Conservation (phyloP, 2,888 invertebrate species). For the Pterostichus niger region DNA sequence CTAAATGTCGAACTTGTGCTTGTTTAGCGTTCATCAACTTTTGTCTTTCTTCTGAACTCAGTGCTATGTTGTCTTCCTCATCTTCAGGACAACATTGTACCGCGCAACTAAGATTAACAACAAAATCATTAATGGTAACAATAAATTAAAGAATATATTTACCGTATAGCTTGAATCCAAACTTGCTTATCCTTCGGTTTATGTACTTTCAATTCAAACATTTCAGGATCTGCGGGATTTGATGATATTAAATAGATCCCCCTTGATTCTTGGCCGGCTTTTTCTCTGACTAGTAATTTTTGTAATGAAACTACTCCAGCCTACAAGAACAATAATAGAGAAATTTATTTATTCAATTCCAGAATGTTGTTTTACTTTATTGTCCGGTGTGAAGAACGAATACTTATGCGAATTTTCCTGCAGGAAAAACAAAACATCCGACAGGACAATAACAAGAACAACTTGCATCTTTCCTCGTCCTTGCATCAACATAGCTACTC, state of each 20-base stretch:
- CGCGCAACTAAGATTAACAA: slow-evolving; percentile 79
- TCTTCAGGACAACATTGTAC: slow-evolving; percentile 92
- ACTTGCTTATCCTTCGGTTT: slow-evolving; percentile 92
- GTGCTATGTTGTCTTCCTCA: slow-evolving; percentile 85
- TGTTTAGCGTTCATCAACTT: slow-evolving; percentile 87
- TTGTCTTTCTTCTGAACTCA: slow-evolving; percentile 89
- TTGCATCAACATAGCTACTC: slow-evolving; percentile 93
- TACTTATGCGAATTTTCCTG: slow-evolving; percentile 96
- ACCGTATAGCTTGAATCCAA: slow-evolving; percentile 94
- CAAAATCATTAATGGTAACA: background rate
- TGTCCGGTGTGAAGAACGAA: slow-evolving; percentile 95
- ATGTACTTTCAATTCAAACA: slow-evolving; percentile 95
- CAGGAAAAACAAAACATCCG: slow-evolving; percentile 94
- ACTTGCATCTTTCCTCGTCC: slow-evolving; percentile 94
- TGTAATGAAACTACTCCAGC: slow-evolving; percentile 95
- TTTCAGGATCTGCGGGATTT: slow-evolving; percentile 94
- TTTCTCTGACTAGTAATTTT: slow-evolving; percentile 94
- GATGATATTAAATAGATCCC: slow-evolving; percentile 96
- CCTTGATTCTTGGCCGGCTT: slow-evolving; percentile 93
- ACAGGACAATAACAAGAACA: slow-evolving; percentile 92
- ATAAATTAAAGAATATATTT: slow-evolving; percentile 66
- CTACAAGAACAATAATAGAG: slow-evolving; percentile 73
- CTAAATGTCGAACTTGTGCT: slow-evolving; percentile 88
- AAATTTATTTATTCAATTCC: slow-evolving; percentile 10
- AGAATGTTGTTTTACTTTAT: slow-evolving; percentile 83